Evolutionary conservation across 2,888 invertebrate species (phyloP), one percentile per base, ranked within the genome.

Genomic region (Limnephilus marmoratus): DNA sequence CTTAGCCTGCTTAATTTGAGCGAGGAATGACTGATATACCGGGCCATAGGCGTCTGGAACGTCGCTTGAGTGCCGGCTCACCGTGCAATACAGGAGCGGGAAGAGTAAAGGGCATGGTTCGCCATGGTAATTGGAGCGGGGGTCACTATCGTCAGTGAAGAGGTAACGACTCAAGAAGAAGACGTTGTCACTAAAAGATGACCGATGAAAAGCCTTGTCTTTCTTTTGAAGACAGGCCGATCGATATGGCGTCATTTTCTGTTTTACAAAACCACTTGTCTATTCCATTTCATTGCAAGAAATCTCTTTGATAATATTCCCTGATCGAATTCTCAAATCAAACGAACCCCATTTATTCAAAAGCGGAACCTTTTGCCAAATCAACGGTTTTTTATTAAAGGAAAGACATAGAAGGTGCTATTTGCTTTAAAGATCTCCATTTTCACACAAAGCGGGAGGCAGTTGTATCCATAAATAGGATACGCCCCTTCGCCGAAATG

Each of bases 351-450:
- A 85, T 85, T 85, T 85, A 85, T 85, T 85, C 85, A 85, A 85
- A 85, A 85, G 41, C n/a, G 45, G 45, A 29, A n/a, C 85, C 85
- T 37, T 41, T 37, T 18, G 37, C 41, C 85, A 45, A 45, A 45
- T 85, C 85, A 45, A 18, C 24, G 45, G 45, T 53, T 87, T 87
- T 87, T 87, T 87, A 68, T 87, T 29, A 87, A 87, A 87, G 68
- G 87, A 87, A 87, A 87, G 85, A 87, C 87, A 85, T 85, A 87
- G 49, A 90, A 41, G n/a, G 81, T 81, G 81, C 90, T 41, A 90
- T 90, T 90, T 90, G 81, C 90, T 81, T 89, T 81, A 90, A 81
- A 34, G 81, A 41, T 90, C 89, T 82, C 90, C 91, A 53, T 87
- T 87, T 85, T 49, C 53, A 29, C 87, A 87, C 87, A 85, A 85